A percentile compares a stretch with the other conserved stretches of the same genome.
Conservation (phyloP, 2,113 vertebrate genomes). For the Lepus europaeus region DNA sequence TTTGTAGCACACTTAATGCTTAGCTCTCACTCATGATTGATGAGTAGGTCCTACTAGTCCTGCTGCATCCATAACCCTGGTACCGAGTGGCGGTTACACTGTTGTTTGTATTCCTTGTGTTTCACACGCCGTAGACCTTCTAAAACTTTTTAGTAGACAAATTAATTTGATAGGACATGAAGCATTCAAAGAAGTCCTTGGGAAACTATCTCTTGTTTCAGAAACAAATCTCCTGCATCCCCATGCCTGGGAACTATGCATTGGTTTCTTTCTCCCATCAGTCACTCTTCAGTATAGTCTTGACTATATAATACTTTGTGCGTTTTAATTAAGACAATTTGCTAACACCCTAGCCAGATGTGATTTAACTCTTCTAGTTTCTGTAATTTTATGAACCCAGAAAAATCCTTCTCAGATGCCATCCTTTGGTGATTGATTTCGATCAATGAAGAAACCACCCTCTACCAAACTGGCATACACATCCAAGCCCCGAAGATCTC, state of each 20-base stretch:
- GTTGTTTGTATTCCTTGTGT: neutral
- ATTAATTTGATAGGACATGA: slow-evolving; percentile 2
- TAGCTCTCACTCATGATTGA: neutral
- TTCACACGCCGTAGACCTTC: neutral
- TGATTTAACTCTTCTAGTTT: slow-evolving; percentile 1
- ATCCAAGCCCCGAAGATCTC: neutral
- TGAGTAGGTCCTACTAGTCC: neutral
- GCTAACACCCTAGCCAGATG: neutral
- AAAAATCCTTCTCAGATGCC: neutral
- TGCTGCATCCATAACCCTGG: too few relatives aligned
- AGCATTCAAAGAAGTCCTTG: neutral
- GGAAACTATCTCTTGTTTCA: neutral
- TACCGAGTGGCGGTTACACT: neutral
- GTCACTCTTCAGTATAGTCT: neutral
- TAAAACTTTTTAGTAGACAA: neutral
- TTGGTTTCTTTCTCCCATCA: too few relatives aligned
- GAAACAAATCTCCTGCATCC: neutral
- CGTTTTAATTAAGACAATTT: slow-evolving; percentile 2
- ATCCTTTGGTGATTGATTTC: neutral
- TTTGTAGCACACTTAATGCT: neutral
- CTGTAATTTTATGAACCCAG: neutral
- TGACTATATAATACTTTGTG: neutral
- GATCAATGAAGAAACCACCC: neutral
- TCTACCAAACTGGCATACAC: neutral
- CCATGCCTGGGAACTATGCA: neutral